phyloP scores from a whole-genome alignment of 2,113 vertebrate species.

The Ginglymostoma cirratum region DNA sequence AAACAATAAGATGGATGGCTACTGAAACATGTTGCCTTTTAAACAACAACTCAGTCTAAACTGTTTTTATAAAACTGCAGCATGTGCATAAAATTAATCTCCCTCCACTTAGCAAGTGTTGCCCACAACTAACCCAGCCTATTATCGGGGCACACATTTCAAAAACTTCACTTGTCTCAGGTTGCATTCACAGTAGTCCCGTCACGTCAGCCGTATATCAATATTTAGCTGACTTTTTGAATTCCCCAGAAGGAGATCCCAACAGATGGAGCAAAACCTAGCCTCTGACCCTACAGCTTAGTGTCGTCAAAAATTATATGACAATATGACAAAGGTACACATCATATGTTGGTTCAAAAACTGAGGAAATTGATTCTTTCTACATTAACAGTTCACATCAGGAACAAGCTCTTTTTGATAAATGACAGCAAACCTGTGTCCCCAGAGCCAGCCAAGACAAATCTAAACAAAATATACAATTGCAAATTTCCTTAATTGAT shows the following conservation, averaged over 20 bases:
- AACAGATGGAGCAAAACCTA: neutral
- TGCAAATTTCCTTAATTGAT: neutral
- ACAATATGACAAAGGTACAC: neutral
- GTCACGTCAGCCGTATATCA: neutral
- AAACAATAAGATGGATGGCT: neutral
- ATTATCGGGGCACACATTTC: neutral
- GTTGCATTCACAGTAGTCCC: neutral
- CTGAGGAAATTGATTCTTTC: neutral
- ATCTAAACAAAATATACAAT: neutral
- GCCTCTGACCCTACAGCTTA: neutral
- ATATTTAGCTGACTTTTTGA: neutral
- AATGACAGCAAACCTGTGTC: neutral
- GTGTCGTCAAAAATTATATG: neutral
- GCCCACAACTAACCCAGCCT: neutral
- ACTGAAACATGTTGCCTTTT: neutral
- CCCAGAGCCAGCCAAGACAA: neutral
- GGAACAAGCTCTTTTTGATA: neutral
- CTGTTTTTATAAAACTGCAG: neutral
- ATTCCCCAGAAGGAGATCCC: neutral
- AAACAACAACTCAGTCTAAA: neutral
- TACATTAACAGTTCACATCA: neutral
- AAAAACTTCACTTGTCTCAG: neutral
- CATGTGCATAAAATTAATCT: neutral
- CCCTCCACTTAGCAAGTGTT: no score
- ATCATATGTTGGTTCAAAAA: neutral